phyloP scores from a whole-genome alignment of 2,113 vertebrate genomes.

The Ceyx margarethae region DNA sequence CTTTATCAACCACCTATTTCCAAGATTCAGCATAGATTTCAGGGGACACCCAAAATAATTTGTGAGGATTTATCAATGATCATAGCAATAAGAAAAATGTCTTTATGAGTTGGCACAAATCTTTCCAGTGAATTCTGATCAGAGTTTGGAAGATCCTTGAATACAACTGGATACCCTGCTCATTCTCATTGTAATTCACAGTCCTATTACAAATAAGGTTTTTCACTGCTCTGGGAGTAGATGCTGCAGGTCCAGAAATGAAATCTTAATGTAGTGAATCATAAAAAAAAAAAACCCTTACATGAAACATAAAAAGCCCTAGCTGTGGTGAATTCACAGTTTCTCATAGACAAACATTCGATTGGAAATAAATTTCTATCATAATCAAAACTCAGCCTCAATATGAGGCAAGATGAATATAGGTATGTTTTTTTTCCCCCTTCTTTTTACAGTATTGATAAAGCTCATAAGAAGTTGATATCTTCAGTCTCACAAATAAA shows the following conservation, averaged over 20 bases:
- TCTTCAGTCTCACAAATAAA: background rate
- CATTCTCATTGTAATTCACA: background rate
- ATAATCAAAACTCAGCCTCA: background rate
- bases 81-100: background rate
- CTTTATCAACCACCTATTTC: background rate
- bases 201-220: background rate
- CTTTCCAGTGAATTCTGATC: background rate
- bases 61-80: background rate
- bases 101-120: background rate
- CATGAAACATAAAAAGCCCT: background rate
- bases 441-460: background rate
- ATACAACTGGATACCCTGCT: background rate
- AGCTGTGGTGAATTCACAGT: background rate
- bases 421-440: rapidly evolving
- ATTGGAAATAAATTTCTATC: background rate
- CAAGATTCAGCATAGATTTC: background rate
- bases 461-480: background rate
- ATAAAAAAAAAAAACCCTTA: background rate
- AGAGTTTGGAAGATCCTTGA: background rate
- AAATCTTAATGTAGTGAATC: background rate
- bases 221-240: background rate
- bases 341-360: background rate
- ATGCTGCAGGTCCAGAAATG: background rate
- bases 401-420: background rate
- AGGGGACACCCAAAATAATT: background rate